A percentile compares a stretch with the other conserved stretches of the same genome.
Evolutionary conservation across 2,113 vertebrate genomes (phyloP).

Genomic region (Platanista minor): DNA sequence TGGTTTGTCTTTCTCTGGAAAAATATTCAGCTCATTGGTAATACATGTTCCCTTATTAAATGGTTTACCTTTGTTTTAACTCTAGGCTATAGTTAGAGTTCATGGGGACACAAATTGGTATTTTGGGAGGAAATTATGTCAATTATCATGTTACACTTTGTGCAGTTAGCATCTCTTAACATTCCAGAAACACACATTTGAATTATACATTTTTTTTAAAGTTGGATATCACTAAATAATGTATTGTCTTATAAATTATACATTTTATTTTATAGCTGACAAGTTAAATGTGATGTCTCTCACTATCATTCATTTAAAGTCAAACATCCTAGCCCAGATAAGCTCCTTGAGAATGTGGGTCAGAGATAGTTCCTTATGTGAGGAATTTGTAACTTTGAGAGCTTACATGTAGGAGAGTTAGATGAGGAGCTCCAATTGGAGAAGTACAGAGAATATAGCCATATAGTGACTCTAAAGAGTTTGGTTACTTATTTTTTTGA

Average conservation of each 20-base stretch:
- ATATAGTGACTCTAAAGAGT: background rate
- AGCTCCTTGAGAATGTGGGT: constrained; percentile 47
- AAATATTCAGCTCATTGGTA: background rate
- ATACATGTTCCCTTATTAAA: constrained; percentile 38
- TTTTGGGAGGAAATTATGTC: background rate
- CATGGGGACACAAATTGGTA: background rate
- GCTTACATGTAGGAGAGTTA: background rate
- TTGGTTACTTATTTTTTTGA: constrained; percentile 7
- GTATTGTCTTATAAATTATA: constrained; percentile 64
- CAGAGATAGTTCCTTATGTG: constrained; percentile 38
- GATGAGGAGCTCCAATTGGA: constrained; percentile 11
- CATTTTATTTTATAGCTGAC: constrained; percentile 56
- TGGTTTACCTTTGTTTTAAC: constrained; percentile 1
- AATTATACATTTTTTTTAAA: constrained; percentile 41
- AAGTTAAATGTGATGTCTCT: constrained; percentile 51
- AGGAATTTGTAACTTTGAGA: constrained; percentile 22
- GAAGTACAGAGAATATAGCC: constrained; percentile 18
- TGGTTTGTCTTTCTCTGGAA: background rate
- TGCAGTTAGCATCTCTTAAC: background rate
- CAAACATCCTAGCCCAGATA: constrained; percentile 47
- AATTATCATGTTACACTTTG: background rate
- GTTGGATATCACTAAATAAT: constrained; percentile 54
- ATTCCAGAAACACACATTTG: background rate
- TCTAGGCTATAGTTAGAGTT: constrained; percentile 37
- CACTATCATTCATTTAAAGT: constrained; percentile 54